Base-by-base conservation (phyloP, 2,113 vertebrate genomes). In the Sinocyclocheilus anshuiensis region DNA sequence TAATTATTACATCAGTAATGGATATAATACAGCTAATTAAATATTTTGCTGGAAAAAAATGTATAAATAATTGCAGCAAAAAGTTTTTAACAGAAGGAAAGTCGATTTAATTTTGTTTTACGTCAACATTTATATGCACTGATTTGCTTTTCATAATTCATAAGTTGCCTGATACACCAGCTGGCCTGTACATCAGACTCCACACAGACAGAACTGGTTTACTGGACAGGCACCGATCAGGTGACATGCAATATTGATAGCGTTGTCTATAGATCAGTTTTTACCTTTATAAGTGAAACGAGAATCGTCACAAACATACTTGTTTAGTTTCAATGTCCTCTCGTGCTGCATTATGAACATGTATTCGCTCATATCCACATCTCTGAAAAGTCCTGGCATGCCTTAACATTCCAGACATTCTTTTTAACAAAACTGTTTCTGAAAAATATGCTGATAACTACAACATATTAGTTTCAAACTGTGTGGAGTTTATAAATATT, bases 371-470 rank as follows among this genome's bases (percentile, higher is more conserved):
- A 45, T 16, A 42, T 20, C 12, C 8, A 53, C 10, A 8, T 6
- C 1, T 15, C 42, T 67, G 24, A 12, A 69, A 53, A 26, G 57
- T 20, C 79, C 48, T 71, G 80, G 50, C 80, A 22, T 53, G 80
- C 20, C 26, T 71, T 53, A 33, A 71, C 80, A 36, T 82, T 82
- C 80, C 63, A 20, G 20, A 50, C 63, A 82, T 82, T 69, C 18
- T 22, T 81, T 67, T 53, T 5, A 5, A 26, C 16, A 65, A 81
- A 81, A 15, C 11, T 12, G 10, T 48, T 11, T 61, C 6, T 55
- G 13, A 22, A 77, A 75, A 78, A 33, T 4, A 57, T 57, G 33
- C 18, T 45, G 10, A 45, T n/a, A 45, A 77, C n/a, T 76, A n/a
- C 42, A 50, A 45, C 45, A 50, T 53, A 76, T 3, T 29, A 77